Evolutionary conservation across 1,140 invertebrate genomes (phyloP).

Genomic region (Heliconius congener): DNA sequence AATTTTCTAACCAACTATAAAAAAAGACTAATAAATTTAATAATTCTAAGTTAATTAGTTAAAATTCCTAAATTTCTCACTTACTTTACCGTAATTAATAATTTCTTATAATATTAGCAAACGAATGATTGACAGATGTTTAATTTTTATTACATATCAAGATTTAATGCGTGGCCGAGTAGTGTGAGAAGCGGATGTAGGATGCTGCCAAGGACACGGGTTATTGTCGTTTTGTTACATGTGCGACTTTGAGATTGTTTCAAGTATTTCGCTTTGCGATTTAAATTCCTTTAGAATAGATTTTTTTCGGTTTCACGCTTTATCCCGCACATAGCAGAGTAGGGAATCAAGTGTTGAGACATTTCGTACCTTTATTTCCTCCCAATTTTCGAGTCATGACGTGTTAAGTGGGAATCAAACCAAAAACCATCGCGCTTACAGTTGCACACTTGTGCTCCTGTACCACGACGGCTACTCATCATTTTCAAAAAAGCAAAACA

Average conservation of each 20-base stretch:
- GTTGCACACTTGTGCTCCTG: too few species aligned
- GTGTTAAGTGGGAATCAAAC: not conserved
- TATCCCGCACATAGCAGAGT: too few species aligned
- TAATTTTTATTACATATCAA: conserved; percentile 46
- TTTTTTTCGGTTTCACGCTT: too few species aligned
- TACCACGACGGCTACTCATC: too few species aligned
- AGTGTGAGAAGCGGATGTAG: conserved; percentile 73
- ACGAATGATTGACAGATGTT: conserved; percentile 32
- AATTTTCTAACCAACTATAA: not conserved
- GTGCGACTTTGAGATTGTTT: conserved; percentile 34
- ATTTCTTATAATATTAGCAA: not conserved
- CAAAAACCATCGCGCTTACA: too few species aligned
- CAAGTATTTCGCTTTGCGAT: conserved; percentile 21
- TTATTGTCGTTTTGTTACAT: conserved; percentile 62
- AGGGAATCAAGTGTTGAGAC: too few species aligned
- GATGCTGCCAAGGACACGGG: conserved; percentile 68
- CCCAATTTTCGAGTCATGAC: too few species aligned
- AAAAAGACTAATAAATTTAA: not conserved
- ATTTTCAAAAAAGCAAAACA: too few species aligned
- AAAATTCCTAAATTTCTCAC: too few species aligned
- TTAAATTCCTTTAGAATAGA: not conserved
- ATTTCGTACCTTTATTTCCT: too few species aligned
- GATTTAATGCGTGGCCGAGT: conserved; percentile 45
- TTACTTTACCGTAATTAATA: not conserved
- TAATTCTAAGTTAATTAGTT: not conserved